Percentiles rank a stretch among this genome's conserved stretches.
Evolutionary conservation across 1,140 invertebrate genomes (phyloP).

Genomic region (Holotrichia oblita): DNA sequence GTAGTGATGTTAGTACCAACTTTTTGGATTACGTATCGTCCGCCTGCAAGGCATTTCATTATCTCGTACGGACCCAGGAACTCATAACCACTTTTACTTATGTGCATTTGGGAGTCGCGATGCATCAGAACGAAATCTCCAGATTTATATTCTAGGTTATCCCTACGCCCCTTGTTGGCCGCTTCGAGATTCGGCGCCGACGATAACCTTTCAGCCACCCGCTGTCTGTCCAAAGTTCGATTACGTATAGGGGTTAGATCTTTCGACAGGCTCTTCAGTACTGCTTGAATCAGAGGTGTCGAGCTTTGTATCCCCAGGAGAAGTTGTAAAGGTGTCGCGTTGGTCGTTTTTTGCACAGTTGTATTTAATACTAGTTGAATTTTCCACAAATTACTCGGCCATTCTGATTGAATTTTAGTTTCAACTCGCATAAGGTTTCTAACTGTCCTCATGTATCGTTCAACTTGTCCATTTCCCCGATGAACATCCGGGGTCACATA

Average conservation of each 20-base stretch:
- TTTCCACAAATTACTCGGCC: not conserved
- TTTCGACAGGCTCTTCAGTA: not conserved
- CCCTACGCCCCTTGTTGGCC: too few relatives aligned
- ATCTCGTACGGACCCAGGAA: too few relatives aligned
- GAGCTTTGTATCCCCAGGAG: not conserved
- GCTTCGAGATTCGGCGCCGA: not conserved
- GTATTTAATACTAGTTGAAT: not conserved
- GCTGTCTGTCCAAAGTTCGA: not conserved
- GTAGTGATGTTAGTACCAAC: too few relatives aligned
- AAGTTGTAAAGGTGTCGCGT: not conserved
- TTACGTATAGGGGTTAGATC: not conserved
- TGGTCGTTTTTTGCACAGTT: not conserved
- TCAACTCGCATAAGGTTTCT: constrained; percentile 49
- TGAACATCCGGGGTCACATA: constrained; percentile 47
- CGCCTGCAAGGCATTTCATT: too few relatives aligned
- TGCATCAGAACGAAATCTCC: not conserved
- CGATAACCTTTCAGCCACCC: not conserved
- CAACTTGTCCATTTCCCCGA: constrained; percentile 55
- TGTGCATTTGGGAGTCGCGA: not conserved
- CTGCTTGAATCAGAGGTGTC: not conserved
- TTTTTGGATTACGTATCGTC: too few relatives aligned
- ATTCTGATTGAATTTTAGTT: too few relatives aligned
- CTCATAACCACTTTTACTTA: too few relatives aligned
- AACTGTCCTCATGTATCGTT: constrained; percentile 53
- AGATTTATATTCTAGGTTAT: not conserved